These are phyloP conservation scores for Hystrix brachyura DNA, from an alignment of 2,113 vertebrate species.

Conservation along the genomic window DNA sequence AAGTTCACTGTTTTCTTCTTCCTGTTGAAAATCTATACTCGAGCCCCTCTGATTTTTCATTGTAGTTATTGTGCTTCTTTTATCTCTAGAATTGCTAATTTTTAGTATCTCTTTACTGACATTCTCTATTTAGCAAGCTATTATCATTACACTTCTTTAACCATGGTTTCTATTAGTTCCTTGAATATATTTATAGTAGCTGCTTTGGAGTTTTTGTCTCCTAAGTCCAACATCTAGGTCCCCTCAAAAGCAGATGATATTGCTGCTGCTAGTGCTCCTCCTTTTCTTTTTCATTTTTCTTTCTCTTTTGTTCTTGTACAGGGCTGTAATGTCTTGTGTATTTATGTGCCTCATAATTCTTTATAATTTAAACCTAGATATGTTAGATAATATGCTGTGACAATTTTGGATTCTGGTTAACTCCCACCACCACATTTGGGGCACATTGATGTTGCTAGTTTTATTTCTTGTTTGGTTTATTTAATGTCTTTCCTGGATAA, in stretches of 20 bases:
- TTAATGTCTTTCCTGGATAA: neutral
- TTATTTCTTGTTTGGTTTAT: neutral
- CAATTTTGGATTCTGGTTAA: constrained; percentile 6
- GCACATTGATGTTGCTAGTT: neutral
- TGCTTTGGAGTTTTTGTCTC: neutral
- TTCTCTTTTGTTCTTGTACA: neutral
- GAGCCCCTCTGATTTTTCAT: neutral
- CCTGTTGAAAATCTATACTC: neutral
- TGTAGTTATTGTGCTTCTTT: neutral
- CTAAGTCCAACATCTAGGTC: neutral
- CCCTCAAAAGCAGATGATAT: neutral
- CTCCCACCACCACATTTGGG: no score
- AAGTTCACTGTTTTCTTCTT: neutral
- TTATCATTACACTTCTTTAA: neutral
- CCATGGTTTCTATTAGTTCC: neutral
- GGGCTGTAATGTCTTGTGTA: neutral
- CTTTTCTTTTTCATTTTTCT: neutral
- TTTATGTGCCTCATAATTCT: neutral
- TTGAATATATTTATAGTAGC: neutral
- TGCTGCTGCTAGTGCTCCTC: neutral
- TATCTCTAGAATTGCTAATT: neutral
- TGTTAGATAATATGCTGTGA: neutral
- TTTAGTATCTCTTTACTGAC: neutral
- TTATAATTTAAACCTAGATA: neutral
- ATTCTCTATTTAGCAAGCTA: neutral